phyloP scores from a whole-genome alignment of 2,888 invertebrate species.

The Drosophila austrosaltans region DNA sequence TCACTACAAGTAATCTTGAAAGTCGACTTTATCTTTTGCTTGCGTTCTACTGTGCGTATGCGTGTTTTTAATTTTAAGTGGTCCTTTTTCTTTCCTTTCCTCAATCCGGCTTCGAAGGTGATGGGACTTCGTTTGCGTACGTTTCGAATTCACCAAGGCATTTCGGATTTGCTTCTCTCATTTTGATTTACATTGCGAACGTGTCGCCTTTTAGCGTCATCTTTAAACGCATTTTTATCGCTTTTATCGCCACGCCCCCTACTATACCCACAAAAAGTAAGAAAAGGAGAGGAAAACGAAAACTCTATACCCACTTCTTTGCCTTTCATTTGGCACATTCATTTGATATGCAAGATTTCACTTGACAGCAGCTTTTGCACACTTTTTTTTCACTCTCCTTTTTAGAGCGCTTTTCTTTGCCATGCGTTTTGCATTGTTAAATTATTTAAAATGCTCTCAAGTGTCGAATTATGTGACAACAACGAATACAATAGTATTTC shows the following conservation, averaged over 20 bases:
- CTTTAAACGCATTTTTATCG: constrained; percentile 38
- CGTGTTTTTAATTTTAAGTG: constrained; percentile 71
- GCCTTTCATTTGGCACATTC: constrained; percentile 16
- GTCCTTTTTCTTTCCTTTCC: constrained; percentile 23
- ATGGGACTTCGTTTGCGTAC: constrained; percentile 9
- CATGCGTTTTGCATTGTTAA: constrained; percentile 35
- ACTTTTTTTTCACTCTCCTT: constrained; percentile 8
- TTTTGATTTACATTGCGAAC: constrained; percentile 23
- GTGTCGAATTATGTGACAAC: constrained; percentile 23
- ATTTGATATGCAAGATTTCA: constrained; percentile 38
- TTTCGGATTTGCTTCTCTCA: constrained; percentile 17
- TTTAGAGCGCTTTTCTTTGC: constrained; percentile 18
- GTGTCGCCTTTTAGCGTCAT: constrained; percentile 44
- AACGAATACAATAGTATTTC: constrained; percentile 14
- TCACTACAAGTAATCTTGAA: not conserved
- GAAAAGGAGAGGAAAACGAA: too few relatives aligned
- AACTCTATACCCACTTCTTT: constrained; percentile 1
- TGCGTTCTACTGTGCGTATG: constrained; percentile 61
- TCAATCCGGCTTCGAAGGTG: not conserved
- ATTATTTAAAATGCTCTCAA: constrained; percentile 41
- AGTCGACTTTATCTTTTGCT: not conserved
- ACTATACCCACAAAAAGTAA: not conserved
- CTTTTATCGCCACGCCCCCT: constrained; percentile 9
- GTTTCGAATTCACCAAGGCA: constrained; percentile 23
- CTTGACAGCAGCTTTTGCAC: constrained; percentile 20